A percentile compares a stretch with the other conserved stretches of the same genome.
Conservation (phyloP, 2,797 vertebrate genomes). For the Pseudochirops corinnae region DNA sequence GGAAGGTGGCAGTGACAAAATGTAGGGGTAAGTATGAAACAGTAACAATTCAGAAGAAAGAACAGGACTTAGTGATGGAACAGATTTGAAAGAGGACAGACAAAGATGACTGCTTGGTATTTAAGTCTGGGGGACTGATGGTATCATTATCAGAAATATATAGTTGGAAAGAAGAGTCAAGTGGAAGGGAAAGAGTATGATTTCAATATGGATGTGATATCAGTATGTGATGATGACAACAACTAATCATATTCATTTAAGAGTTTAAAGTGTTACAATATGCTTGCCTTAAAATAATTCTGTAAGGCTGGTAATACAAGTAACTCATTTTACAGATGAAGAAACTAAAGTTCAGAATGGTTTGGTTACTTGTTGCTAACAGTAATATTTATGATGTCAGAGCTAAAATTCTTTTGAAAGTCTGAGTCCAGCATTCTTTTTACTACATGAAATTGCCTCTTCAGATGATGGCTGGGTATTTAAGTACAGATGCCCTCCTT, state of each 20-base stretch:
- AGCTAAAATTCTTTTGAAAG: neutral
- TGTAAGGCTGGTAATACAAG: neutral
- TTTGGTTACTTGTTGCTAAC: neutral
- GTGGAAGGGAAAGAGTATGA: neutral
- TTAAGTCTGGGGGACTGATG: neutral
- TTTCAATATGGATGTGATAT: neutral
- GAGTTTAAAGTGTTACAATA: neutral
- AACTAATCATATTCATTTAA: neutral
- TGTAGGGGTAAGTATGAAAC: neutral
- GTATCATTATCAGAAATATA: neutral
- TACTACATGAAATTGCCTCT: neutral
- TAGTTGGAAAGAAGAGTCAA: neutral
- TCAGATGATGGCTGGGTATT: neutral
- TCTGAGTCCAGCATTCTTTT: neutral
- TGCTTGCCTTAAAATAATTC: neutral
- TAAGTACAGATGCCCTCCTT: neutral
- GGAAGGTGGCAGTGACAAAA: neutral
- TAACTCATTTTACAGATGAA: neutral
- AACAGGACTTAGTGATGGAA: neutral
- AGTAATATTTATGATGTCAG: neutral
- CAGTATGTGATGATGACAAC: neutral
- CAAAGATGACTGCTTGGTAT: neutral
- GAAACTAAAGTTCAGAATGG: neutral
- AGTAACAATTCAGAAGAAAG: neutral
- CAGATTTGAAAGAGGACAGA: neutral